Conservation (phyloP, 1,140 invertebrate species). For the Callitettix versicolor region DNA sequence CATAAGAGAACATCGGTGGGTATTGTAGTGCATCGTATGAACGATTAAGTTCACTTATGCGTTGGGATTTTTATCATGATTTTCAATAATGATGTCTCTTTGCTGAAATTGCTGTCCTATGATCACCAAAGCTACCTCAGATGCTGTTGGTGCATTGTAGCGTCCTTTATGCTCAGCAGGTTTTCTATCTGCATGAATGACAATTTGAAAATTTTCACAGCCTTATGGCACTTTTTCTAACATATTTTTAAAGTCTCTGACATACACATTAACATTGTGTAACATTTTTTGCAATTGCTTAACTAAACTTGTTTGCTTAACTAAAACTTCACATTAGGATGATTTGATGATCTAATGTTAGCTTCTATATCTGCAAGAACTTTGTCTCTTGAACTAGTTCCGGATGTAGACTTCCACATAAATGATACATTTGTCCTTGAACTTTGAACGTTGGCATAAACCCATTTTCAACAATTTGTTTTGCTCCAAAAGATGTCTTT, state of each 20-base stretch:
- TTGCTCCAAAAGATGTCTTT: not conserved
- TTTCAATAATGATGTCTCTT: conserved; percentile 25
- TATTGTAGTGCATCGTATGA: conserved; percentile 38
- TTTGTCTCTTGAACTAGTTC: not conserved
- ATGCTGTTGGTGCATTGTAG: conserved; percentile 19
- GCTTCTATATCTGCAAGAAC: conserved; percentile 13
- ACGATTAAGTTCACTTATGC: conserved; percentile 35
- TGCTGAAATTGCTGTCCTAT: conserved; percentile 23
- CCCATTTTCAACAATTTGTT: too few relatives aligned
- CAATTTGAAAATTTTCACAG: conserved; percentile 13
- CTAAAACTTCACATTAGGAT: conserved; percentile 25
- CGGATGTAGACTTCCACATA: not conserved
- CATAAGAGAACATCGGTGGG: conserved; percentile 35
- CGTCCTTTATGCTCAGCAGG: conserved; percentile 25
- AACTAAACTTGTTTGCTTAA: conserved; percentile 27
- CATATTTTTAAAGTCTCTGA: conserved; percentile 31
- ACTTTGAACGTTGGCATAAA: conserved; percentile 1
- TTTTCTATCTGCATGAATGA: conserved; percentile 26
- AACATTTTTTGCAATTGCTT: conserved; percentile 30
- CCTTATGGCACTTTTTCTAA: conserved; percentile 26
- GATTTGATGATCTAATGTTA: conserved; percentile 19
- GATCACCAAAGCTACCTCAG: conserved; percentile 24
- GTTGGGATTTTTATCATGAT: conserved; percentile 23
- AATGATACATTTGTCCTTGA: not conserved
- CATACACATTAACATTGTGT: conserved; percentile 29